These are phyloP conservation scores for Heteropelma amictum DNA, from an alignment of 2,888 invertebrate genomes.

Conservation along the genomic window DNA sequence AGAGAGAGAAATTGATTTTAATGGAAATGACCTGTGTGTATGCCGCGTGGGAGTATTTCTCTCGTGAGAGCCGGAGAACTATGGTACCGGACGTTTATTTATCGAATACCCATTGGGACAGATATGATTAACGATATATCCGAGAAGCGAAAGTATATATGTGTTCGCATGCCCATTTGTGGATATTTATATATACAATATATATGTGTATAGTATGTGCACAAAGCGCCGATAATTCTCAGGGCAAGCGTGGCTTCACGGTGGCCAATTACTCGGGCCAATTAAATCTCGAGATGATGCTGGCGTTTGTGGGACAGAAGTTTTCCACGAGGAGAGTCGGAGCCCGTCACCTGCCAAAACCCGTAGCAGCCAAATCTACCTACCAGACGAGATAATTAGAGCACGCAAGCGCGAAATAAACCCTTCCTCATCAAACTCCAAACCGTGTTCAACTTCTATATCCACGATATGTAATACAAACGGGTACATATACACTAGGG, in stretches of 20 bases:
- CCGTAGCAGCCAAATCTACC: constrained; percentile 36
- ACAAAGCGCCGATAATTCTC: neutral
- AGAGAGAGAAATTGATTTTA: neutral
- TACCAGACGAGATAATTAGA: constrained; percentile 53
- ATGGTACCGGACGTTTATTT: constrained; percentile 46
- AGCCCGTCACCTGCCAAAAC: constrained; percentile 46
- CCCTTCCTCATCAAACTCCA: constrained; percentile 49
- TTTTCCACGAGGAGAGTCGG: constrained; percentile 15
- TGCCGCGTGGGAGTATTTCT: neutral
- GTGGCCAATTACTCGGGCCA: constrained; percentile 56
- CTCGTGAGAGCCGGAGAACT: constrained; percentile 5
- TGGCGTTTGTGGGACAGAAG: constrained; percentile 18
- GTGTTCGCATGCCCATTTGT: no score
- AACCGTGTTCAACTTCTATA: constrained; percentile 31
- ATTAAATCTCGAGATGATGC: constrained; percentile 49
- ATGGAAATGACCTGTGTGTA: neutral
- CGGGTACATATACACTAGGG: neutral
- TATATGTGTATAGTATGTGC: no score
- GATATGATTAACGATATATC: constrained; percentile 44
- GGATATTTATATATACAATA: no score
- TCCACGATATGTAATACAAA: neutral
- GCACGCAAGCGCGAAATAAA: constrained; percentile 55
- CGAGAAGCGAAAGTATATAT: no score
- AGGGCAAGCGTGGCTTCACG: constrained; percentile 21
- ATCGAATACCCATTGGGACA: constrained; percentile 44